phyloP scores from a whole-genome alignment of 2,113 vertebrate species.

The Ploceus nigricollis region DNA sequence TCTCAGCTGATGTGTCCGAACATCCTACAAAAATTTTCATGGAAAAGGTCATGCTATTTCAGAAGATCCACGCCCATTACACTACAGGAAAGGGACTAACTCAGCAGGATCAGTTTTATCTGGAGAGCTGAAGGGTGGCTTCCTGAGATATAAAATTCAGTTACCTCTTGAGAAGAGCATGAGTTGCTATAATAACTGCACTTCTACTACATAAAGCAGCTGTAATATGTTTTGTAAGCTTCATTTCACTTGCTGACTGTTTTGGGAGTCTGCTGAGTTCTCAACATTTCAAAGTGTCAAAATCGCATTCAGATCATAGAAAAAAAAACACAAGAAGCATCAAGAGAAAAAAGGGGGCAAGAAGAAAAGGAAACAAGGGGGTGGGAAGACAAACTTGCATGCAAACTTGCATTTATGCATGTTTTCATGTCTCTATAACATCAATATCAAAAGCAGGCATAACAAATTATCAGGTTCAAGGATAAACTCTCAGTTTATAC shows the following conservation, averaged over 20 bases:
- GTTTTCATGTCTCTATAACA: not conserved
- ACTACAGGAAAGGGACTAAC: not conserved
- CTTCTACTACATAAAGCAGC: not conserved
- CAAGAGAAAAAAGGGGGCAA: not conserved
- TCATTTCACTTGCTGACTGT: not conserved
- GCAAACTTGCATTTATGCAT: not conserved
- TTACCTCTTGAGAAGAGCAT: not conserved
- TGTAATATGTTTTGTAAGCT: not conserved
- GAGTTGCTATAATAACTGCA: not conserved
- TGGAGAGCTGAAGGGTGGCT: not conserved
- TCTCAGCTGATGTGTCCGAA: not conserved
- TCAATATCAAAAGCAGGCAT: not conserved
- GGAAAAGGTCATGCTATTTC: not conserved
- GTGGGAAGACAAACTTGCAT: not conserved
- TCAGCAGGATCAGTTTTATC: not conserved
- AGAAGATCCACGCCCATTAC: not conserved
- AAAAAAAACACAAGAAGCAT: not conserved
- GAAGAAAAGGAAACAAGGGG: not conserved
- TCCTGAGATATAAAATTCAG: not conserved
- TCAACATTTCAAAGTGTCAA: not conserved
- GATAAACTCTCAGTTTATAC: not conserved
- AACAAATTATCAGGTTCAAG: not conserved
- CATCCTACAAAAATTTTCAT: not conserved
- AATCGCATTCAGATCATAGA: not conserved
- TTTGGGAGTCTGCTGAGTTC: not conserved